These are phyloP conservation scores for Plemyria rubiginata DNA, from an alignment of 2,888 invertebrate species.

Conservation along the genomic window DNA sequence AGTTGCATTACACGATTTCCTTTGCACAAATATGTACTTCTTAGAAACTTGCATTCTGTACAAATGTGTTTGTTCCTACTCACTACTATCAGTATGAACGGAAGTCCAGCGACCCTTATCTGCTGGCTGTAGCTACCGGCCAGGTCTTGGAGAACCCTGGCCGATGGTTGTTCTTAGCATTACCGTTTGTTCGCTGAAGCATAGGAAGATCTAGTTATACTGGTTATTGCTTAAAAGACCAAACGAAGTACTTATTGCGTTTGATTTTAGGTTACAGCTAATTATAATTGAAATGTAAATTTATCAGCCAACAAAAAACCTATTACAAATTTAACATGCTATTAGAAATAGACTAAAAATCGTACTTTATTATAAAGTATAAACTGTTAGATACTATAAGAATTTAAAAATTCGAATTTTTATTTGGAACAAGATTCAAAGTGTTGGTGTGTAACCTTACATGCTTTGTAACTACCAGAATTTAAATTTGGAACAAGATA, in stretches of 20 bases:
- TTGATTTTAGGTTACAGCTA: slow-evolving; percentile 17
- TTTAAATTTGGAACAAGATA: no score
- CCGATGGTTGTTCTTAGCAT: slow-evolving; percentile 49
- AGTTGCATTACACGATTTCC: neutral
- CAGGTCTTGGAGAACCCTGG: slow-evolving; percentile 60
- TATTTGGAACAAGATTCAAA: no score
- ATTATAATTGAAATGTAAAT: neutral
- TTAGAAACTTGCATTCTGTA: slow-evolving; percentile 46
- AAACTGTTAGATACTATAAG: no score
- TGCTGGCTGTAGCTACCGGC: slow-evolving; percentile 59
- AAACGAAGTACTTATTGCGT: slow-evolving; percentile 27
- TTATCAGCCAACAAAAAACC: neutral
- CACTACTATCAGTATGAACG: slow-evolving; percentile 58
- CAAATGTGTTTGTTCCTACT: slow-evolving; percentile 51
- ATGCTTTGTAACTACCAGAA: no score
- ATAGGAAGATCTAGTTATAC: slow-evolving; percentile 52
- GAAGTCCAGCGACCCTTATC: slow-evolving; percentile 70
- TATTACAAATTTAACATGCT: no score
- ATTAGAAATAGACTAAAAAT: no score
- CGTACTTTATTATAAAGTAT: no score
- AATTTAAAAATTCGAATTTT: no score
- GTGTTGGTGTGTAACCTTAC: no score
- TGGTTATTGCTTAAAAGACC: slow-evolving; percentile 49
- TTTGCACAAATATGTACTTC: slow-evolving; percentile 38
- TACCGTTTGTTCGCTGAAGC: slow-evolving; percentile 55